Conservation (phyloP, 2,888 invertebrate species). For the Gasteruption jaculator region DNA sequence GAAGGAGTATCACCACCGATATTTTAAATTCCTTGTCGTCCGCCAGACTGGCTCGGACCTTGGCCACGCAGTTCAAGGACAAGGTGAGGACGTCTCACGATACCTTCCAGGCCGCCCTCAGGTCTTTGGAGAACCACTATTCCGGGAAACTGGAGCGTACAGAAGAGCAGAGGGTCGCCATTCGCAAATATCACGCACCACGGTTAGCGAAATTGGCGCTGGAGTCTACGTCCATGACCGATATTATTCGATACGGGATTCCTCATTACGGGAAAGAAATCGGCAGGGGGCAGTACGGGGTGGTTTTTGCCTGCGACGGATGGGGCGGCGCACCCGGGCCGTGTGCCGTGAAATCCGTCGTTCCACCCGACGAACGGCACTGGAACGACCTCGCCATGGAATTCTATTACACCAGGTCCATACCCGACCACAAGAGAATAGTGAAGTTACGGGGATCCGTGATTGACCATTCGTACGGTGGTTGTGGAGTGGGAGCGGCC, state of each 20-base stretch:
- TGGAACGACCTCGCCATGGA: conserved; percentile 90
- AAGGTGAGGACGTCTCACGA: conserved; percentile 74
- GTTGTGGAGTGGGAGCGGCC: conserved; percentile 57
- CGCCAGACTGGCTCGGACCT: conserved; percentile 65
- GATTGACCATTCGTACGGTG: conserved; percentile 72
- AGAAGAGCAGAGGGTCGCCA: conserved; percentile 72
- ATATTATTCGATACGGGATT: conserved; percentile 70
- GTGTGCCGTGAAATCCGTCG: conserved; percentile 81
- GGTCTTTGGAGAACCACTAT: conserved; percentile 67
- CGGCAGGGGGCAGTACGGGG: conserved; percentile 83
- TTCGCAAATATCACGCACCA: conserved; percentile 75
- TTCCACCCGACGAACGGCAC: conserved; percentile 83
- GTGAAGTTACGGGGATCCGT: conserved; percentile 74
- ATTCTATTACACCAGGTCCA: conserved; percentile 83
- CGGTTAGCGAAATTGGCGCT: conserved; percentile 75
- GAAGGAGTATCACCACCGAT: conserved; percentile 64
- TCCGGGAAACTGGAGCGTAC: conserved; percentile 72
- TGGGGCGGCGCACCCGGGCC: conserved; percentile 71
- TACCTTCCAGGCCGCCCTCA: conserved; percentile 68
- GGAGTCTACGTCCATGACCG: conserved; percentile 79
- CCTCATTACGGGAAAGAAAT: conserved; percentile 65
- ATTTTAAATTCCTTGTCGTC: conserved; percentile 70
- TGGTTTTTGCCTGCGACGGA: conserved; percentile 75
- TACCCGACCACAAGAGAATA: conserved; percentile 77
- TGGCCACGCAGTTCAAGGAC: conserved; percentile 73